phyloP scores from a whole-genome alignment of 1,140 invertebrate species.

The Drosophila navojoa region DNA sequence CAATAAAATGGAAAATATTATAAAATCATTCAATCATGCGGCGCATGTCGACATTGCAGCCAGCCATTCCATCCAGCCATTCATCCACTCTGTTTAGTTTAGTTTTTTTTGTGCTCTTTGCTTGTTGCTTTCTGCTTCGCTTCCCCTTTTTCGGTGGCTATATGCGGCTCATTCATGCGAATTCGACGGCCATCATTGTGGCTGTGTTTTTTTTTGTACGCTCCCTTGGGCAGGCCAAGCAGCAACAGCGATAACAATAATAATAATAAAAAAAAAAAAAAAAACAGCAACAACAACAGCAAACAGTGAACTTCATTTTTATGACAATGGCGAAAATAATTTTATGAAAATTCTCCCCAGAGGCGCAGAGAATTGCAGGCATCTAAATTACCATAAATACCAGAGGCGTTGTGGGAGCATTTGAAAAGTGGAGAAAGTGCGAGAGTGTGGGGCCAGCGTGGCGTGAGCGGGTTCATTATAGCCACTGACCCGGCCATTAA shows the following conservation, averaged over 20 bases:
- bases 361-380: conserved; percentile 25
- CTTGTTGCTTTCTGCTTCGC: conserved; percentile 1
- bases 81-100: conserved; percentile 3
- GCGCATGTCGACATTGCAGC: conserved; percentile 48
- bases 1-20: conserved; percentile 71
- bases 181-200: conserved; percentile 56
- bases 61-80: conserved; percentile 18
- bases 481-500: background rate
- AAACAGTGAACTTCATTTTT: conserved; percentile 60
- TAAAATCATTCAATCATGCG: conserved; percentile 76
- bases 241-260: background rate
- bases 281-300: conserved; percentile 11
- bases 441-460: no score
- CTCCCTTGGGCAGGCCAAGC: conserved; percentile 16
- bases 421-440: background rate
- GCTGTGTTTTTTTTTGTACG: conserved; percentile 20
- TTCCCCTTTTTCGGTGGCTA: conserved; percentile 24
- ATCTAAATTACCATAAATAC: conserved; percentile 45
- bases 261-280: conserved; percentile 15
- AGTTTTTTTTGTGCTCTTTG: no score
- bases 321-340: conserved; percentile 74
- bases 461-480: background rate
- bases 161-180: conserved; percentile 67
- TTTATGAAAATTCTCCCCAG: conserved; percentile 67
- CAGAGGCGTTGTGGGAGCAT: background rate